phyloP scores from a whole-genome alignment of 2,888 invertebrate species.

The Coremacera marginata region DNA sequence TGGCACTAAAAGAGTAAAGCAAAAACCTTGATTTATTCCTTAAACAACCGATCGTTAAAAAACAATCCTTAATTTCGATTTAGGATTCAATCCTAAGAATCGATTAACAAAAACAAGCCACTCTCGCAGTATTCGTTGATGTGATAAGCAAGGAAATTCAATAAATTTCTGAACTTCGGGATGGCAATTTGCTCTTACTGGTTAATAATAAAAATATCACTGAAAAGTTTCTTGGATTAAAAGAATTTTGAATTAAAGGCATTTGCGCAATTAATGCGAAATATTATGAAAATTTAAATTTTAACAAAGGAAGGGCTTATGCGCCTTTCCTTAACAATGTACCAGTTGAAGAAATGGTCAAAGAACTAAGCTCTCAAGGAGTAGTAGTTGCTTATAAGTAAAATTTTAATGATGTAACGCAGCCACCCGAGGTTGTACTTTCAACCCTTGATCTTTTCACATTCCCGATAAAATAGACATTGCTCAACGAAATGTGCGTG shows the following conservation, averaged over 20 bases:
- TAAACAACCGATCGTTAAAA: background rate
- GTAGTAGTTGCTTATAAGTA: too few species aligned
- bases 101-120: background rate
- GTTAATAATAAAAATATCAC: too few species aligned
- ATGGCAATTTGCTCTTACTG: too few species aligned
- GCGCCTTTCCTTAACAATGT: slow-evolving; percentile 25
- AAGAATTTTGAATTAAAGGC: too few species aligned
- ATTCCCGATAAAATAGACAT: slow-evolving; percentile 24
- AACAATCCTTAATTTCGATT: slow-evolving; percentile 16
- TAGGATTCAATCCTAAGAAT: too few species aligned
- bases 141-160: slow-evolving; percentile 13
- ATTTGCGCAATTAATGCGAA: slow-evolving; percentile 26
- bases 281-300: slow-evolving; percentile 28
- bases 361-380: slow-evolving; percentile 23
- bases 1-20: too few species aligned
- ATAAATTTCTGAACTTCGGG: background rate
- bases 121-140: slow-evolving; percentile 18
- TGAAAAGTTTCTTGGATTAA: too few species aligned
- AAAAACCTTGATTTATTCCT: background rate
- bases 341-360: slow-evolving; percentile 31
- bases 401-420: too few species aligned
- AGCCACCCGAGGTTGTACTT: too few species aligned
- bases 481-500: slow-evolving; percentile 2
- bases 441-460: slow-evolving; percentile 7
- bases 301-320: slow-evolving; percentile 28